phyloP scores from a whole-genome alignment of 1,140 invertebrate species.

The Ganaspis sp. region DNA sequence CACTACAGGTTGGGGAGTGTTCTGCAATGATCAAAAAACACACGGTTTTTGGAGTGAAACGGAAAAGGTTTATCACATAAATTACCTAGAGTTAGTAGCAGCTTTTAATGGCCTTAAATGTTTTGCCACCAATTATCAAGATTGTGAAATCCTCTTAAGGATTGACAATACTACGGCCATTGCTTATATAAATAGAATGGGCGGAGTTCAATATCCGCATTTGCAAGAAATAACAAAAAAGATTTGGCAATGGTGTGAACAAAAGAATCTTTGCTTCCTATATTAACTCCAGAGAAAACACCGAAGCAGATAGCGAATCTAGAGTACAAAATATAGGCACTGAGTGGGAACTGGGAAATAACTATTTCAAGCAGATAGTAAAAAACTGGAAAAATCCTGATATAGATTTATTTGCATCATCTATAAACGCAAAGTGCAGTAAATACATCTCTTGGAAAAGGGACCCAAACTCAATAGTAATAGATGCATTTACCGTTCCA shows the following conservation, averaged over 20 bases:
- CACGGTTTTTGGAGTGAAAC: conserved; percentile 23
- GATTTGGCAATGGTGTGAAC: conserved; percentile 59
- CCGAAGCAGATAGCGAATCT: conserved; percentile 17
- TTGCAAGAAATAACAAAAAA: conserved; percentile 48
- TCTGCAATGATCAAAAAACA: conserved; percentile 48
- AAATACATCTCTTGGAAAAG: conserved; percentile 48
- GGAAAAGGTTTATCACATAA: conserved; percentile 17
- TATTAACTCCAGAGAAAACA: conserved; percentile 30
- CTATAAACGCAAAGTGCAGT: conserved; percentile 47
- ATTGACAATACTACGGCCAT: conserved; percentile 68
- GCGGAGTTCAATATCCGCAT: conserved; percentile 59
- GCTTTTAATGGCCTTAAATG: conserved; percentile 56
- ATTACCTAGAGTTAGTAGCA: conserved; percentile 29
- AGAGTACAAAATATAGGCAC: neutral
- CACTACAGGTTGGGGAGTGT: conserved; percentile 56
- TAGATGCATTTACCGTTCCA: conserved; percentile 45
- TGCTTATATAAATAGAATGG: conserved; percentile 63
- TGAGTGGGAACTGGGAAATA: neutral
- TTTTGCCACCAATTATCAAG: conserved; percentile 53
- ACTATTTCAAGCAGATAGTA: neutral
- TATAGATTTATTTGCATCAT: conserved; percentile 49
- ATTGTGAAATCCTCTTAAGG: conserved; percentile 62
- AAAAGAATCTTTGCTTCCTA: conserved; percentile 38
- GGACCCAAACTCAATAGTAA: conserved; percentile 40
- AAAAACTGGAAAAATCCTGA: neutral